Evolutionary conservation across 2,888 invertebrate genomes (phyloP).

Genomic region (Brenthis ino): DNA sequence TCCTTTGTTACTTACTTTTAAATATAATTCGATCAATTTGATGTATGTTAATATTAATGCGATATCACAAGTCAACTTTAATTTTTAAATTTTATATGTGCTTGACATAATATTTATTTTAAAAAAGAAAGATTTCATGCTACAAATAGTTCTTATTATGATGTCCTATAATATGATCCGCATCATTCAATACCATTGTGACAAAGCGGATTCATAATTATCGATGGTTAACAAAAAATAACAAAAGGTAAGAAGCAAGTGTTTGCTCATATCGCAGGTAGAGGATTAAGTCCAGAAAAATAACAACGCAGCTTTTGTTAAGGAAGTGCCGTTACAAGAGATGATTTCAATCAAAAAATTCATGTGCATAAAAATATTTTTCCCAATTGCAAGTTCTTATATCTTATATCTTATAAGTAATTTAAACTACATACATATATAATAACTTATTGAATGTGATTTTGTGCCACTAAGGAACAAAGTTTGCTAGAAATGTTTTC

Average conservation of each 20-base stretch:
- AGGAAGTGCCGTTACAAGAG: constrained; percentile 67
- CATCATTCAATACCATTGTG: constrained; percentile 36
- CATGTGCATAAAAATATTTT: too few species aligned
- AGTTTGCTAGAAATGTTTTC: constrained; percentile 22
- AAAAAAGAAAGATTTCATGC: neutral
- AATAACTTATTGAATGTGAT: too few species aligned
- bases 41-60: constrained; percentile 26
- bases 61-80: constrained; percentile 2
- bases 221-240: constrained; percentile 57
- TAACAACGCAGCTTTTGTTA: constrained; percentile 59
- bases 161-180: neutral
- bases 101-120: neutral
- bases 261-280: constrained; percentile 71
- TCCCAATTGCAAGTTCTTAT: too few species aligned
- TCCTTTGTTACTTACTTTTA: constrained; percentile 77
- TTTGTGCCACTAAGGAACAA: neutral
- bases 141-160: neutral
- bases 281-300: constrained; percentile 48
- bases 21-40: constrained; percentile 50
- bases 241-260: constrained; percentile 65
- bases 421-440: too few species aligned
- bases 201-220: constrained; percentile 53
- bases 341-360: constrained; percentile 52
- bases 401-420: too few species aligned
- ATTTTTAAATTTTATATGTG: neutral